These are phyloP conservation scores for Acholoe squamosa DNA, from an alignment of 2,888 invertebrate genomes.

Conservation along the genomic window DNA sequence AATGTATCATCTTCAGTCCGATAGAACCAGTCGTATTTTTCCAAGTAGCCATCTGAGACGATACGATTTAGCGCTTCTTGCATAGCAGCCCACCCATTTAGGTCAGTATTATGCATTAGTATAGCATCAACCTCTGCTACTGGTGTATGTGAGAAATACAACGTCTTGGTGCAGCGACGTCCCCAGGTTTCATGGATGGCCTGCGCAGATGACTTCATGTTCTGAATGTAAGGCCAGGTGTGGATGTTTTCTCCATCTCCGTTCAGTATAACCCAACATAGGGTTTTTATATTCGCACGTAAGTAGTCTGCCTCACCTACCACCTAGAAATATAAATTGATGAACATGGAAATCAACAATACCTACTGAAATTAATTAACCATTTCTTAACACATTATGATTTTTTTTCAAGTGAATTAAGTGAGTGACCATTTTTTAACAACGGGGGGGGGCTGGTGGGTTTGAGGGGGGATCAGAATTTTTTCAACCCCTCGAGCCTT, in stretches of 20 bases:
- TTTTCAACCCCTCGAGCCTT: too few species aligned
- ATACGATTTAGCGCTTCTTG: slow-evolving; percentile 46
- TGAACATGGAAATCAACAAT: too few species aligned
- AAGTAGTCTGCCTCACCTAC: slow-evolving; percentile 18
- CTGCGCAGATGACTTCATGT: slow-evolving; percentile 66
- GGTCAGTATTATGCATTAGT: not conserved
- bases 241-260: not conserved
- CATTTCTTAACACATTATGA: too few species aligned
- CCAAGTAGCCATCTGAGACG: slow-evolving; percentile 39
- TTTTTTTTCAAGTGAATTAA: too few species aligned
- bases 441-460: too few species aligned
- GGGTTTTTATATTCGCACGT: not conserved
- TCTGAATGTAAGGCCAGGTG: not conserved
- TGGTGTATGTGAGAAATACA: slow-evolving; percentile 58
- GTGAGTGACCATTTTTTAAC: too few species aligned
- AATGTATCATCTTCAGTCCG: slow-evolving; percentile 65
- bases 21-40: slow-evolving; percentile 66
- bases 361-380: too few species aligned
- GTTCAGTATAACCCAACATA: slow-evolving; percentile 32
- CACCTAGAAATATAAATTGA: not conserved
- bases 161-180: slow-evolving; percentile 58
- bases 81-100: slow-evolving; percentile 48
- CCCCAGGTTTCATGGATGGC: slow-evolving; percentile 67
- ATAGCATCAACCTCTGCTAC: not conserved
- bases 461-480: too few species aligned